Evolutionary conservation across 2,888 invertebrate genomes (phyloP), one percentile per base, ranked within the genome.

Genomic region (Chrysolina oricalcia): DNA sequence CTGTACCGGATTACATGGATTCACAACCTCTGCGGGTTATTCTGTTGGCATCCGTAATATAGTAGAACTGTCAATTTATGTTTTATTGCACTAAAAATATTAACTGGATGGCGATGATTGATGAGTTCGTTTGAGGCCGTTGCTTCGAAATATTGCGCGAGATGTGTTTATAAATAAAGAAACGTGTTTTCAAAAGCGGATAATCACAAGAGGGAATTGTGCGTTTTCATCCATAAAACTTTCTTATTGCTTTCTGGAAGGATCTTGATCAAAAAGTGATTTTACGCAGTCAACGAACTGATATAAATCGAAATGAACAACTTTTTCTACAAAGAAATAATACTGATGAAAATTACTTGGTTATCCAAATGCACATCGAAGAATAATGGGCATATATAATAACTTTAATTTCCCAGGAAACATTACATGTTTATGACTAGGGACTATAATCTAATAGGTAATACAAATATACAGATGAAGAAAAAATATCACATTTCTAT

Each of bases 161-260:
- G 53, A 53, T 68, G 68, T 68, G 68, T 68, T 68, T 56, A 68
- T 68, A 53, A 68, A 68, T 68, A 68, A 68, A 68, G 15, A 59
- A 35, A 27, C 23, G 59, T 15, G 23, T 59, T 56, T 27, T 59
- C n/a, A 27, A 15, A 59, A 9, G 27, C 35, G 27, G 35, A 59
- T 59, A 59, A 59, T 23, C 59, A 27, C 59, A 59, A 59, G 15
- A 23, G 59, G n/a, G 35, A 59, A 59, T 59, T 59, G 2, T 56
- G 56, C 11, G 21, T 56, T 23, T 21, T 13, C 17, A 17, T 48
- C 17, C n/a, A 10, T n/a, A 17, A 48, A 48, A 1, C 17, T 1
- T 17, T 17, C 17, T 48, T 48, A 48, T 48, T 9, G 17, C 2
- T 17, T 48, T 9, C 11, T 9, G 17, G 17, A 17, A 17, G 48